Evolutionary conservation across 2,888 invertebrate species (phyloP).

Genomic region (Phorcus lineatus): DNA sequence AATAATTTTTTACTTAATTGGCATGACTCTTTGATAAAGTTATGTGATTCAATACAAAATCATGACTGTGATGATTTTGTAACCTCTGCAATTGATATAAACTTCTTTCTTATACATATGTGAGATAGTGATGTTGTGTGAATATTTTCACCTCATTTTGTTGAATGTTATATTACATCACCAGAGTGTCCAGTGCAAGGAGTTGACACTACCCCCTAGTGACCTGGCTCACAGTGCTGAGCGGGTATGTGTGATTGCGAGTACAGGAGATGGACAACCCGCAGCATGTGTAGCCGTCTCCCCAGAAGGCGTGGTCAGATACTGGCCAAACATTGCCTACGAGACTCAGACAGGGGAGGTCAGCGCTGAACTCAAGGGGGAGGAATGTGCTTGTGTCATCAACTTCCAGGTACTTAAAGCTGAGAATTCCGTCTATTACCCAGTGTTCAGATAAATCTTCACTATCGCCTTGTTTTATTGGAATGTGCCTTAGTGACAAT

Average conservation of each 20-base stretch:
- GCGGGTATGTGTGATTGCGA: conserved; percentile 84
- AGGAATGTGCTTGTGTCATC: conserved; percentile 75
- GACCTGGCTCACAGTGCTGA: conserved; percentile 86
- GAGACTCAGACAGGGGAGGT: conserved; percentile 90
- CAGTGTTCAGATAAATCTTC: too few relatives aligned
- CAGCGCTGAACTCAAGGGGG: conserved; percentile 86
- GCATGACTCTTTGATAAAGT: too few relatives aligned
- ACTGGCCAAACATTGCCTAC: conserved; percentile 92
- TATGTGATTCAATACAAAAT: too few relatives aligned
- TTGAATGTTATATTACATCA: neutral
- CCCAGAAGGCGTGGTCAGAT: conserved; percentile 93
- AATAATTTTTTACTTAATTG: too few relatives aligned
- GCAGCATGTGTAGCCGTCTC: conserved; percentile 85
- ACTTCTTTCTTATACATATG: too few relatives aligned
- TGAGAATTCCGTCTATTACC: too few relatives aligned
- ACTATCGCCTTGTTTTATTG: too few relatives aligned
- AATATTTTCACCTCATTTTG: too few relatives aligned
- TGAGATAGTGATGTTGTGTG: too few relatives aligned
- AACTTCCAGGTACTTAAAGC: conserved; percentile 62
- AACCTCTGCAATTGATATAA: too few relatives aligned
- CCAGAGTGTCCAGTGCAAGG: conserved; percentile 80
- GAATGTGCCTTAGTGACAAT: too few relatives aligned
- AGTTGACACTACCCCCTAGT: conserved; percentile 91
- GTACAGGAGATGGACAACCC: conserved; percentile 77
- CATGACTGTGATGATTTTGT: too few relatives aligned